Evolutionary conservation across 2,888 invertebrate genomes (phyloP), one percentile per base, ranked within the genome.

Genomic region (Oligia fasciuncula): DNA sequence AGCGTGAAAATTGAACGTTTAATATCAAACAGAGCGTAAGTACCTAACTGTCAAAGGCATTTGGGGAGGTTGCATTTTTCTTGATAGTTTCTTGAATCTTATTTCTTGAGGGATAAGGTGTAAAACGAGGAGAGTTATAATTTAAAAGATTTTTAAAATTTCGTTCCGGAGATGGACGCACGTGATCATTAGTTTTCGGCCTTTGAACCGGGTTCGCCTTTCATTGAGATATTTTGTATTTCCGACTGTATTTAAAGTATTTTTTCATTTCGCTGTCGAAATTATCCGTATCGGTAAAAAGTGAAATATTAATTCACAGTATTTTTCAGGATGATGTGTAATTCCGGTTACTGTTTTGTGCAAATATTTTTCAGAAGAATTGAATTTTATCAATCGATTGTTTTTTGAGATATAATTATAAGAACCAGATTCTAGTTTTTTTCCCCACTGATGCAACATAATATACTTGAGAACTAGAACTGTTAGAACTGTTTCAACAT

Each of bases 1-100:
- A 29, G 69, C 40, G 19, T 81, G 46, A 67, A 51, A 60, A 73
- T 62, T 11, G 17, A 67, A 71, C 65, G 43, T 75, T 88, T 80
- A 80, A 85, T 92, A 92, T 92, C 89, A 88, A 91, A 82, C 90
- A 88, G 91, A 89, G 54, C 40, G 51, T 13, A 46, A 2, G 0
- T 62, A 60, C 14, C 46, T 35, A 88, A 90, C 92, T 93, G 94
- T 93, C 94, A 93, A 90, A 93, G 89, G 91, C 92, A 92, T 91
- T 90, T 91, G 87, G 88, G 80, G 62, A 83, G 71, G 81, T 84
- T 83, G 85, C 81, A 82, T 83, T 87, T 81, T 87, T 77, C 75
- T 78, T 73, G 51, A 73, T 73, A 73, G 73, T 68, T 81, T 88
- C 80, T 81, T 85, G 78, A 82, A 43, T 78, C 76, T 80, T 86